Conservation (phyloP, 35 echinoderm and acorn worm genomes). For the Heliocidaris tuberculata region DNA sequence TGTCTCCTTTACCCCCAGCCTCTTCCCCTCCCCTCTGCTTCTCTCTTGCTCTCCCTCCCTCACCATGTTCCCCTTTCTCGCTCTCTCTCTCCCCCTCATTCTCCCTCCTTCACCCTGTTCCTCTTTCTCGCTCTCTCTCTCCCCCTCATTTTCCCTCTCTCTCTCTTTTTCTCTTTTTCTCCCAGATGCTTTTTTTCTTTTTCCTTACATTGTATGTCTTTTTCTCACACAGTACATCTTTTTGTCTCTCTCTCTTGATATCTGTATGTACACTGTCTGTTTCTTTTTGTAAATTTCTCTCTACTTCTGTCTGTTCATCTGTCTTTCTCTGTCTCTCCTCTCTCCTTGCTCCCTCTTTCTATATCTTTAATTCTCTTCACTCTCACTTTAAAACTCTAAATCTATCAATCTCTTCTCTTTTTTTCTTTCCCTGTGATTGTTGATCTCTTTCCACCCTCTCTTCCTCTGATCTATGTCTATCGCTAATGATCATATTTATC, state of each 20-base stretch:
- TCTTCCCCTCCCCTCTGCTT: background rate
- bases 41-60: background rate
- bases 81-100: background rate
- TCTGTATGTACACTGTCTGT: background rate
- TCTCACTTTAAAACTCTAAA: too few relatives aligned
- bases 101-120: background rate
- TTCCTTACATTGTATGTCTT: too few relatives aligned
- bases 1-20: background rate
- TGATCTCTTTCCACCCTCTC: too few relatives aligned
- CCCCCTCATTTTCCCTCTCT: background rate
- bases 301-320: background rate
- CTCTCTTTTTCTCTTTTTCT: too few relatives aligned
- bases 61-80: background rate
- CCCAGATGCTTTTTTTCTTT: too few relatives aligned
- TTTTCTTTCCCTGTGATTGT: too few relatives aligned
- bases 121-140: background rate
- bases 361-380: too few relatives aligned
- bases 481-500: too few relatives aligned
- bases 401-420: too few relatives aligned
- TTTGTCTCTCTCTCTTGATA: background rate
- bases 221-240: too few relatives aligned
- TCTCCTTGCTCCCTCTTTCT: background rate
- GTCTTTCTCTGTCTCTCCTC: background rate
- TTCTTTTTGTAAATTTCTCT: background rate
- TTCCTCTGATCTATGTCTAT: too few relatives aligned